Percentiles rank a stretch among this genome's conserved stretches.
These are phyloP conservation scores for Strix aluco DNA, from an alignment of 2,113 vertebrate genomes.

Conservation along the genomic window DNA sequence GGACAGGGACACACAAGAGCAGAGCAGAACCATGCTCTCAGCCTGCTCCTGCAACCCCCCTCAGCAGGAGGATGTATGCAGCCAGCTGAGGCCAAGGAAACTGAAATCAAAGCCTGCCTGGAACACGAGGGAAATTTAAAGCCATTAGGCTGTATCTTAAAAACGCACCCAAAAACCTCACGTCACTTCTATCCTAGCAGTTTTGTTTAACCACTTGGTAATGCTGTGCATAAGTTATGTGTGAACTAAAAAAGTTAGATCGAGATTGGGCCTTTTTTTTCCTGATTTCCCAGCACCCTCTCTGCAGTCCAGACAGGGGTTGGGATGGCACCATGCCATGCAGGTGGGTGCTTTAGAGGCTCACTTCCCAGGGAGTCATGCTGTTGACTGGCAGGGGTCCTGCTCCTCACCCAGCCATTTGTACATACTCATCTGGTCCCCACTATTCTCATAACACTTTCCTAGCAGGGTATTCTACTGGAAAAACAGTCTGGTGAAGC, in stretches of 20 bases:
- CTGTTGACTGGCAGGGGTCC: not conserved
- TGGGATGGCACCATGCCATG: not conserved
- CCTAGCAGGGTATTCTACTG: not conserved
- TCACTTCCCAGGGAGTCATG: rapidly evolving
- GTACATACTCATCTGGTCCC: not conserved
- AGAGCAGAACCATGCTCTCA: rapidly evolving
- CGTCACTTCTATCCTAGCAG: rapidly evolving
- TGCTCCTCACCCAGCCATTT: not conserved
- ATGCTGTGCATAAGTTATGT: rapidly evolving
- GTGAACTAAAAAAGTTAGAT: not conserved
- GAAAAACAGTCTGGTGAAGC: not conserved
- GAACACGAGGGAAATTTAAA: not conserved
- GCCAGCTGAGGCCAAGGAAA: not conserved
- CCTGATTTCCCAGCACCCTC: not conserved
- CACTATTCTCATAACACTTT: not conserved
- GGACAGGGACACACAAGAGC: rapidly evolving
- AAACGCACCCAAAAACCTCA: rapidly evolving
- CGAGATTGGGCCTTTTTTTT: not conserved
- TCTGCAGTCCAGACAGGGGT: not conserved
- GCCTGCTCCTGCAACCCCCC: not conserved
- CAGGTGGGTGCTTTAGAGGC: not conserved
- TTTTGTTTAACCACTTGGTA: not conserved
- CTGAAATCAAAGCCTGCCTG: not conserved
- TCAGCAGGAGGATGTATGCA: not conserved
- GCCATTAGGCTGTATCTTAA: not conserved